Base-by-base conservation (phyloP, 2,888 invertebrate genomes). In the Mongoloraphidia duomilia region DNA sequence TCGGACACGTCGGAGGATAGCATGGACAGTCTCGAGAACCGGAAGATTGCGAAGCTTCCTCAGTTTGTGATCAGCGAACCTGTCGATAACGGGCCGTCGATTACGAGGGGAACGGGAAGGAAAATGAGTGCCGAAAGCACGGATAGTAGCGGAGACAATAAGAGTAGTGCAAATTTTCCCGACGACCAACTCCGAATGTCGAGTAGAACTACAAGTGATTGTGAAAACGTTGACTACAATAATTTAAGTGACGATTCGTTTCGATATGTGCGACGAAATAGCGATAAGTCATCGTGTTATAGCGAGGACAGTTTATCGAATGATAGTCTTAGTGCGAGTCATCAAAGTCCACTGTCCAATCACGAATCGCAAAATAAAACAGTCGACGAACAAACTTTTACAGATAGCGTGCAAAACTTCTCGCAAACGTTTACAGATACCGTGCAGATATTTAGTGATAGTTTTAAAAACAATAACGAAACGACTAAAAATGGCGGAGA, bases 291-390 rank as follows among this genome's bases (percentile, higher is more conserved):
- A 0, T 64, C 82, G 6, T 80, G 80, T 9, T 83, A 82, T 59
- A 82, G 82, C 36, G 83, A 83, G 52, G 83, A 83, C 59, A 82
- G 82, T 1, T 60, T 83, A n/a, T 82, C 82, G 57, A 82, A 82
- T 54, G 83, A 83, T 57, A 68, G 67, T 52, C 53, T 67, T 40
- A 67, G 66, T 12, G 46, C 26, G n/a, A 49, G 44, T 47, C 36
- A 50, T 50, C 46, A 54, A 41, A 49, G 50, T 51, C 48, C 41
- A 26, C 49, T 47, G 41, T 47, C 48, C 39, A 69, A 38, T 14
- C 55, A 69, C 43, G 72, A 73, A 47, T 26, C 42, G 26, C 42
- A 42, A 33, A 33, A 11, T 3, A 42, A 42, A 42, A 42, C 26
- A 9, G 10, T 33, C 9, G 48, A 48, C n/a, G 48, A 48, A n/a